These are phyloP conservation scores for Alosa sapidissima DNA, from an alignment of 2,797 vertebrate species.

Conservation along the genomic window DNA sequence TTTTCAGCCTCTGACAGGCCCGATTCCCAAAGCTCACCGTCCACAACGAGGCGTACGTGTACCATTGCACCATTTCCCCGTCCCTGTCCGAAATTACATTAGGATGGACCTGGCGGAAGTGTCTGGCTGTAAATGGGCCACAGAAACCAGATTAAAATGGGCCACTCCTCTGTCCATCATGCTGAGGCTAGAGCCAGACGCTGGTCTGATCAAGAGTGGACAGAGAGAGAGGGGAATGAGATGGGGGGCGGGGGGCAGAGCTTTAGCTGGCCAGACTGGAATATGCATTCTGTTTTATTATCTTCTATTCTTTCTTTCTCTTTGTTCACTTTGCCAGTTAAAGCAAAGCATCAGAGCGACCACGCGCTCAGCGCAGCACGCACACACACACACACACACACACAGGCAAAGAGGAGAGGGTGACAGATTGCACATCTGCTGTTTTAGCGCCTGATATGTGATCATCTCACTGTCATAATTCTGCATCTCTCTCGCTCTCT, in stretches of 20 bases:
- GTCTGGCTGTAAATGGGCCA: conserved; percentile 37
- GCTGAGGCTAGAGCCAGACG: neutral
- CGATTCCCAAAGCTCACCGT: neutral
- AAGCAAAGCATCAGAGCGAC: neutral
- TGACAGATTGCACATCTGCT: conserved; percentile 18
- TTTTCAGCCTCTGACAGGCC: neutral
- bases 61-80: neutral
- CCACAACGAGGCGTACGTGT: neutral
- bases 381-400: conserved; percentile 2
- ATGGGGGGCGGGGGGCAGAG: no score
- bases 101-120: conserved; percentile 47
- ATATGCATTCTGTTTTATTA: neutral
- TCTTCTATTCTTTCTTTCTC: neutral
- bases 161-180: neutral
- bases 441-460: conserved; percentile 9
- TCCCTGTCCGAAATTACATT: conserved; percentile 40
- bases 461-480: neutral
- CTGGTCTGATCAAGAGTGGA: neutral
- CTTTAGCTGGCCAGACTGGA: no score
- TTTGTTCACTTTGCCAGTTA: neutral
- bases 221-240: neutral
- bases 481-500: neutral
- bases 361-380: neutral
- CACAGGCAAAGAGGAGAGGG: neutral
- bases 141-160: conserved; percentile 12